Evolutionary conservation across 35 echinoderm and acorn worm species (phyloP).

Genomic region (Amphiura filiformis): DNA sequence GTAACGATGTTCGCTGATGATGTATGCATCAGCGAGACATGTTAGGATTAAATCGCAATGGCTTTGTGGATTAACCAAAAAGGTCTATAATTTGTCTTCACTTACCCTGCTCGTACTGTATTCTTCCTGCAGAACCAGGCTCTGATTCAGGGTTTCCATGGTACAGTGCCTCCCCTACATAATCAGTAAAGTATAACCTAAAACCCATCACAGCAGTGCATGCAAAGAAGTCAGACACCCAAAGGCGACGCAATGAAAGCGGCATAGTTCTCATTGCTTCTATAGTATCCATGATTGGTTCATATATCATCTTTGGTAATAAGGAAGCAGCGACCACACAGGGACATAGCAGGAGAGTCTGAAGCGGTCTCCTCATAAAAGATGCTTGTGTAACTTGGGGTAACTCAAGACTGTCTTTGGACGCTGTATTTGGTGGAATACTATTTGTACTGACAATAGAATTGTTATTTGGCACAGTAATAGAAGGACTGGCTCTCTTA

Average conservation of each 20-base stretch:
- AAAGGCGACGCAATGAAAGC: conserved; percentile 47
- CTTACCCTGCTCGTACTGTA: conserved; percentile 83
- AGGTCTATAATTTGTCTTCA: too few species aligned
- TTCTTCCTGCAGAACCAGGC: conserved; percentile 26
- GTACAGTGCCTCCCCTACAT: conserved; percentile 77
- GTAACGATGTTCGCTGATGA: too few species aligned
- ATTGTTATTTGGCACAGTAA: background rate
- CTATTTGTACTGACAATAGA: background rate
- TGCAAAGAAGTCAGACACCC: conserved; percentile 69
- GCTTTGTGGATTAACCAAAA: too few species aligned
- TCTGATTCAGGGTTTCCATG: conserved; percentile 75
- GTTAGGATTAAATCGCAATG: too few species aligned
- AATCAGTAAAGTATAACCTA: conserved; percentile 90
- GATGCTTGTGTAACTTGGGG: background rate
- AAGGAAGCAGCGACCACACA: background rate
- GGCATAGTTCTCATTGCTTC: conserved; percentile 78
- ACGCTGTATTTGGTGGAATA: background rate
- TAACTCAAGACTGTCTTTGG: background rate
- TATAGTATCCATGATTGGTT: conserved; percentile 24
- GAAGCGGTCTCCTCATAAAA: background rate
- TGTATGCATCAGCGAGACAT: too few species aligned
- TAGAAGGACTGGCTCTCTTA: background rate
- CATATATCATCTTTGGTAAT: background rate
- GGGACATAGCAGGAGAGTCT: background rate
- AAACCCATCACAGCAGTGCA: conserved; percentile 88